Percentiles rank a stretch among this genome's conserved stretches.
phyloP scores from a whole-genome alignment of 2,113 vertebrate genomes.

The Cebus imitator region DNA sequence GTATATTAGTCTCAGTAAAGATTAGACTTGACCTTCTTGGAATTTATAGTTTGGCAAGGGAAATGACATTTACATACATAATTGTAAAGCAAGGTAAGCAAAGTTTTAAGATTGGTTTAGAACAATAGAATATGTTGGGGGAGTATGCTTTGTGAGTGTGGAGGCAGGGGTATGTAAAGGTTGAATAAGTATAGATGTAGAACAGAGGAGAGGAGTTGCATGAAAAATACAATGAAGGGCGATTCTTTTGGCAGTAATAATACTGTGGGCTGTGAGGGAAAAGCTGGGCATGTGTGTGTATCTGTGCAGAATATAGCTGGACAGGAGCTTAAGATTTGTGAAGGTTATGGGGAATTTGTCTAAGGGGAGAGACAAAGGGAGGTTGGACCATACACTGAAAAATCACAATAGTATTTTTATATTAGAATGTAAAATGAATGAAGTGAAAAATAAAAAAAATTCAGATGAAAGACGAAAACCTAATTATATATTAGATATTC shows the following conservation, averaged over 20 bases:
- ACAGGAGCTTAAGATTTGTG: background rate
- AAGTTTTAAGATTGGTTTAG: background rate
- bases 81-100: background rate
- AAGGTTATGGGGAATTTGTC: background rate
- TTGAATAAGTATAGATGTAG: rapidly evolving
- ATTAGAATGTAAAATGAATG: background rate
- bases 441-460: conserved; percentile 16
- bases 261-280: background rate
- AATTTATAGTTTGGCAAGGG: background rate
- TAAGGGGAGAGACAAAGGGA: background rate
- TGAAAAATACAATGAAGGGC: background rate
- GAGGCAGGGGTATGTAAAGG: background rate
- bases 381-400: background rate
- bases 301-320: background rate
- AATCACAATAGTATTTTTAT: background rate
- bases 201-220: background rate
- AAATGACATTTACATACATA: background rate
- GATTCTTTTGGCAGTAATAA: background rate
- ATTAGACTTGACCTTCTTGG: background rate
- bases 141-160: background rate
- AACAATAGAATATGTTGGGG: background rate
- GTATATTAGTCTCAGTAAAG: background rate
- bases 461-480: background rate
- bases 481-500: background rate
- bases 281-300: background rate